Evolutionary conservation across 2,888 invertebrate genomes (phyloP).

Genomic region (Drosophila demipolita): DNA sequence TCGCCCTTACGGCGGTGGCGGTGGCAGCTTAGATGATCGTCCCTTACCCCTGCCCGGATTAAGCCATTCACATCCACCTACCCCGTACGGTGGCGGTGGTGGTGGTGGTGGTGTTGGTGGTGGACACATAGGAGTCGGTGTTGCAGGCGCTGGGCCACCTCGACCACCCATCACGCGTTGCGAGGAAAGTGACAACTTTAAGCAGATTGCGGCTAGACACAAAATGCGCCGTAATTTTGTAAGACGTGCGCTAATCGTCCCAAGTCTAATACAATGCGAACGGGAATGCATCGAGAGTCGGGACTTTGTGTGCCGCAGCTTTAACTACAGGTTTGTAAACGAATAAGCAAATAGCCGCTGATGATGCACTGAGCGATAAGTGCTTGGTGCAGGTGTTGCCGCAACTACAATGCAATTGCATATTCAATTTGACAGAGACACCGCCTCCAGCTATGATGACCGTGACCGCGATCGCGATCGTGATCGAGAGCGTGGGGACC

Average conservation of each 20-base stretch:
- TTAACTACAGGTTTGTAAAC: conserved; percentile 91
- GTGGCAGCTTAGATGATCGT: conserved; percentile 71
- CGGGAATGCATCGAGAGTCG: conserved; percentile 92
- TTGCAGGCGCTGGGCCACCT: conserved; percentile 83
- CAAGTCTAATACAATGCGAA: conserved; percentile 92
- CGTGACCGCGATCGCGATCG: conserved; percentile 84
- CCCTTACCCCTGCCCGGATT: conserved; percentile 74
- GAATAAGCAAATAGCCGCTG: neutral
- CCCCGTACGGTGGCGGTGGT: conserved; percentile 59
- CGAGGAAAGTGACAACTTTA: conserved; percentile 92
- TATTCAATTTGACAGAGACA: conserved; percentile 85
- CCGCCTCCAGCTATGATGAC: conserved; percentile 88
- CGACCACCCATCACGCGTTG: conserved; percentile 87
- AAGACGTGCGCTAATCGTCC: conserved; percentile 89
- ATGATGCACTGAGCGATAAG: conserved; percentile 42
- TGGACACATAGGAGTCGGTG: conserved; percentile 66
- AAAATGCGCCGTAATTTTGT: conserved; percentile 92
- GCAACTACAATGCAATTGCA: conserved; percentile 35
- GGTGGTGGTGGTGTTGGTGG: conserved; percentile 50
- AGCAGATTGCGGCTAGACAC: conserved; percentile 92
- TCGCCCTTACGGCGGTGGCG: conserved; percentile 75
- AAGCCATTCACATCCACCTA: conserved; percentile 67
- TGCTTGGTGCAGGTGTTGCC: conserved; percentile 15
- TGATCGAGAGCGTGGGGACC: conserved; percentile 84
- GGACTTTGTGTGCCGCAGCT: conserved; percentile 94